These are phyloP conservation scores for Anthophora plumipes DNA, from an alignment of 2,888 invertebrate species.

Conservation along the genomic window DNA sequence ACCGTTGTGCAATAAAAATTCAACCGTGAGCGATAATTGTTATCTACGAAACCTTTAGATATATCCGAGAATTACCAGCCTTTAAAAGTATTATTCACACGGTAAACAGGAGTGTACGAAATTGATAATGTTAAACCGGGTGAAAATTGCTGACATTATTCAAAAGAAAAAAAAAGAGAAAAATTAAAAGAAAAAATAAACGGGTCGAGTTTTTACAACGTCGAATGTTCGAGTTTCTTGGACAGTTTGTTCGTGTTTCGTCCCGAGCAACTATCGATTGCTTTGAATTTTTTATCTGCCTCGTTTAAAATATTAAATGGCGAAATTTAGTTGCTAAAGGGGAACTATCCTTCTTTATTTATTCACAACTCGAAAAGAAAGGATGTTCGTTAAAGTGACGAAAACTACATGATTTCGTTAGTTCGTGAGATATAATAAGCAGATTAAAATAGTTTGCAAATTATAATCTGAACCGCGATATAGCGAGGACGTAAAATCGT, in stretches of 20 bases:
- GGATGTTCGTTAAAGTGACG: background rate
- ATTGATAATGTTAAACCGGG: constrained; percentile 2
- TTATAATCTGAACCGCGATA: too few species aligned
- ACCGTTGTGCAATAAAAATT: constrained; percentile 62
- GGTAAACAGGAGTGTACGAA: background rate
- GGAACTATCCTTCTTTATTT: constrained; percentile 3
- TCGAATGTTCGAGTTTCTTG: constrained; percentile 3
- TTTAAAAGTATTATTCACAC: constrained; percentile 26
- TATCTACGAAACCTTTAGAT: constrained; percentile 70
- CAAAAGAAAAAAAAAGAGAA: background rate
- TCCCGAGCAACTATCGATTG: constrained; percentile 28
- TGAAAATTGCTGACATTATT: too few species aligned
- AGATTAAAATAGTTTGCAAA: too few species aligned
- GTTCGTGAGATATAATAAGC: too few species aligned
- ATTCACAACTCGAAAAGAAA: background rate
- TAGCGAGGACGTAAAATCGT: too few species aligned
- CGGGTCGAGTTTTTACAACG: background rate
- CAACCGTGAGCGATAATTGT: constrained; percentile 63
- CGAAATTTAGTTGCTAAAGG: background rate
- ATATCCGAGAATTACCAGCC: constrained; percentile 64
- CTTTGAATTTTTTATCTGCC: constrained; percentile 36
- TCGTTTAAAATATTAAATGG: constrained; percentile 19
- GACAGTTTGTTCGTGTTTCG: constrained; percentile 4
- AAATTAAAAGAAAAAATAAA: background rate
- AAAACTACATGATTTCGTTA: too few species aligned